Conservation (phyloP, 1,140 invertebrate genomes). For the Antheraea mylitta region DNA sequence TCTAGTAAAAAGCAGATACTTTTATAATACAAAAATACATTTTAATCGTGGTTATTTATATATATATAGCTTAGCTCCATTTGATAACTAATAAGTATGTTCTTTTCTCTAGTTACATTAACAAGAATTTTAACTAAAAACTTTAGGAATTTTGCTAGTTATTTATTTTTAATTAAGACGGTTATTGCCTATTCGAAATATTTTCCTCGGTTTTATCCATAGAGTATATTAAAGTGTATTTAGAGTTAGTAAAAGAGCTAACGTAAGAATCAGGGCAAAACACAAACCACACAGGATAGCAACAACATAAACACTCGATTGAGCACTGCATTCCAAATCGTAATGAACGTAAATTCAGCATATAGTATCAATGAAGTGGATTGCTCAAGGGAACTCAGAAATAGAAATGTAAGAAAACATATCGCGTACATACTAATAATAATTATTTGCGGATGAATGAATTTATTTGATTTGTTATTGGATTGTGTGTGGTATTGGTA, state of each 20-base stretch:
- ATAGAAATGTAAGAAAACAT: slow-evolving; percentile 33
- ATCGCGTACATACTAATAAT: slow-evolving; percentile 22
- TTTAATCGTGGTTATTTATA: too few relatives aligned
- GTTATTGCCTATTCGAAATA: too few relatives aligned
- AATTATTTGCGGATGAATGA: slow-evolving; percentile 6
- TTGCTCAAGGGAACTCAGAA: slow-evolving; percentile 30
- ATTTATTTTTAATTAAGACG: too few relatives aligned
- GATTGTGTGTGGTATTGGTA: not conserved
- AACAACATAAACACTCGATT: slow-evolving; percentile 30
- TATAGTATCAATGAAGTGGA: slow-evolving; percentile 38
- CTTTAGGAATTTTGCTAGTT: too few relatives aligned
- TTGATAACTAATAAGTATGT: too few relatives aligned
- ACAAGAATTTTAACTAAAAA: too few relatives aligned
- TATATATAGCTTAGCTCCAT: too few relatives aligned
- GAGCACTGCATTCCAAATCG: slow-evolving; percentile 32
- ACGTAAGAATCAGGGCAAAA: not conserved
- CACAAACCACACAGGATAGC: slow-evolving; percentile 26
- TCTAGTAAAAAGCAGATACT: too few relatives aligned
- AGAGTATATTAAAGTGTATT: not conserved
- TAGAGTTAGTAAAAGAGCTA: not conserved
- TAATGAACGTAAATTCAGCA: slow-evolving; percentile 31
- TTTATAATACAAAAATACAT: too few relatives aligned
- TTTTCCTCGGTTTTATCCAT: too few relatives aligned
- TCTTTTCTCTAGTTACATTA: too few relatives aligned
- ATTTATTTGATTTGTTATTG: slow-evolving; percentile 1